Percentiles rank a stretch among this genome's conserved stretches.
phyloP scores from a whole-genome alignment of 2,888 invertebrate species.

The Pocota personata region DNA sequence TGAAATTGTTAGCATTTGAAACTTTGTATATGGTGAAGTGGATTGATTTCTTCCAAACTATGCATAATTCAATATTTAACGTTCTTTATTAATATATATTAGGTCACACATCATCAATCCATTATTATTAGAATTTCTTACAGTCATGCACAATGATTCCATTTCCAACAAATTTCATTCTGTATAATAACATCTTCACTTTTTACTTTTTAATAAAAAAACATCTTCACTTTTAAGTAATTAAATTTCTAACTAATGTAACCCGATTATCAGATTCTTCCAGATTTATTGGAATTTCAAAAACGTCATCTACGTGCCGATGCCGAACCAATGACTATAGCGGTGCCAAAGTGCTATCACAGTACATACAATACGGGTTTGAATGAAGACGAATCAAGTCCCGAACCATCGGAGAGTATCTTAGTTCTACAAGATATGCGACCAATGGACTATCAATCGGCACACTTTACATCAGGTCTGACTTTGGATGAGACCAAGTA shows the following conservation, averaged over 20 bases:
- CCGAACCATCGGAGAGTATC: constrained; percentile 86
- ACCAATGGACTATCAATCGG: constrained; percentile 79
- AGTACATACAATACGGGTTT: constrained; percentile 85
- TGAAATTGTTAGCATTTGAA: background rate
- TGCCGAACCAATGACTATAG: constrained; percentile 84
- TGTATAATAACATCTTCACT: too few relatives aligned
- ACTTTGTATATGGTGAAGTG: too few relatives aligned
- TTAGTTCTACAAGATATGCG: constrained; percentile 90
- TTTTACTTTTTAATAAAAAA: too few relatives aligned
- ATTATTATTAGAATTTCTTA: background rate
- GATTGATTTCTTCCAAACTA: background rate
- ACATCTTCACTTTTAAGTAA: too few relatives aligned
- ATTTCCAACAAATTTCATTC: too few relatives aligned
- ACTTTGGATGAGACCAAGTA: constrained; percentile 85
- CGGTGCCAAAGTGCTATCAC: constrained; percentile 89
- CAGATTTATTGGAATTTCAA: constrained; percentile 87
- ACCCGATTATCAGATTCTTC: constrained; percentile 85
- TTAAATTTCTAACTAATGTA: background rate
- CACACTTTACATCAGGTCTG: constrained; percentile 76
- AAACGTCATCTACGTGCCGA: constrained; percentile 81
- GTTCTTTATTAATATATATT: background rate
- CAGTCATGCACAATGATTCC: background rate
- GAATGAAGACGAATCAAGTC: constrained; percentile 78
- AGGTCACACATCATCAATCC: background rate
- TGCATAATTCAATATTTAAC: too few relatives aligned